Percentiles rank a stretch among this genome's conserved stretches.
Evolutionary conservation across 2,113 vertebrate genomes (phyloP).

Genomic region (Protobothrops flavoviridis): DNA sequence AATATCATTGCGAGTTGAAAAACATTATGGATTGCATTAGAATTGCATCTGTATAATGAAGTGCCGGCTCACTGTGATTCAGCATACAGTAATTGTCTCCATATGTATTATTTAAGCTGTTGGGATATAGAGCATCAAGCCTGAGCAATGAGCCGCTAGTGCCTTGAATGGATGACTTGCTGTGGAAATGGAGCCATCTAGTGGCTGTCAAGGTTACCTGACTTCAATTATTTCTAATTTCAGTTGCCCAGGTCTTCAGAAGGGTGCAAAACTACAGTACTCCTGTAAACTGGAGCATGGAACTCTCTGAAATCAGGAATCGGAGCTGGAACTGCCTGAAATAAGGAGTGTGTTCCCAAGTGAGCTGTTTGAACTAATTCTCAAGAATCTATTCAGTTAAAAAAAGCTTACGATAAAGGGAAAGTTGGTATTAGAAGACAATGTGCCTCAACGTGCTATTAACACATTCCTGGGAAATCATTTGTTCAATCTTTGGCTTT

Average conservation of each 20-base stretch:
- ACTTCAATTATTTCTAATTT: too few relatives aligned
- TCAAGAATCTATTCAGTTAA: not conserved
- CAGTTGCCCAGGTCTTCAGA: not conserved
- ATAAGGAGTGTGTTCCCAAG: not conserved
- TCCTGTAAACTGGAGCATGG: not conserved
- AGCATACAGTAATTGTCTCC: not conserved
- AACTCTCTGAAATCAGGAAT: not conserved
- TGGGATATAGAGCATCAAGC: not conserved
- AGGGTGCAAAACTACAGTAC: not conserved
- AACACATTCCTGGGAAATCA: not conserved
- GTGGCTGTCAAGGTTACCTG: not conserved
- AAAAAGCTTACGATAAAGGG: not conserved
- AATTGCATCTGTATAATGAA: not conserved
- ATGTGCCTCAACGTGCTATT: not conserved
- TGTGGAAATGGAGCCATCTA: constrained; percentile 15
- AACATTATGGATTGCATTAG: not conserved
- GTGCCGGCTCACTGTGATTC: not conserved
- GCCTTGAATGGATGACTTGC: not conserved
- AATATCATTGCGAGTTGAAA: not conserved
- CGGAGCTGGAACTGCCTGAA: not conserved
- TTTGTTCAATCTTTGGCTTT: not conserved
- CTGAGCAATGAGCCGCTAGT: not conserved
- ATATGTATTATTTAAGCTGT: not conserved
- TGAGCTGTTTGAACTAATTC: not conserved
- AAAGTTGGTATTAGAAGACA: not conserved